Evolutionary conservation across 2,113 vertebrate species (phyloP).

Genomic region (Microtus richardsoni): DNA sequence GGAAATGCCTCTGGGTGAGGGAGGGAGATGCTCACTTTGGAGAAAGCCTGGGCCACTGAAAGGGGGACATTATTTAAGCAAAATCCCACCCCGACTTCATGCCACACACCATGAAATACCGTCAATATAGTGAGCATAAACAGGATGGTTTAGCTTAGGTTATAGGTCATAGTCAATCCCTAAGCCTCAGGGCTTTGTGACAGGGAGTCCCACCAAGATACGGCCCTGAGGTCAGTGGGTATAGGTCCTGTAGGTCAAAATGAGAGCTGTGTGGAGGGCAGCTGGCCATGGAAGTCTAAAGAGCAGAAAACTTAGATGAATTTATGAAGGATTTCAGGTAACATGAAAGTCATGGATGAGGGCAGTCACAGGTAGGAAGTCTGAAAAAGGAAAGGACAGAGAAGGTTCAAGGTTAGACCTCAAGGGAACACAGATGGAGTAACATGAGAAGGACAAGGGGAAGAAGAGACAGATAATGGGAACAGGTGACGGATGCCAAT

Average conservation of each 20-base stretch:
- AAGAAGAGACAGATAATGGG: not conserved
- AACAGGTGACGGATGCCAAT: not conserved
- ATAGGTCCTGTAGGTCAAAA: not conserved
- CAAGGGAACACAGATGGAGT: not conserved
- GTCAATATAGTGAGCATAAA: not conserved
- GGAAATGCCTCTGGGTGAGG: not conserved
- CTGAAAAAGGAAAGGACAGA: not conserved
- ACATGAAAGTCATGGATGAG: not conserved
- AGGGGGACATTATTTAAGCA: not conserved
- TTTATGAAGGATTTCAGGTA: not conserved
- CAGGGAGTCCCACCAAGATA: not conserved
- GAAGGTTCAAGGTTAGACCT: not conserved
- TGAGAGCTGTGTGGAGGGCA: not conserved
- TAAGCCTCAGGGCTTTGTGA: not conserved
- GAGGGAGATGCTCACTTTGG: not conserved
- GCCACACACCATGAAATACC: not conserved
- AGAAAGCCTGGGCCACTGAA: not conserved
- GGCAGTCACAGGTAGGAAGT: not conserved
- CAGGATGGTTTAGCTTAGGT: not conserved
- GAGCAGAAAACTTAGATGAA: not conserved
- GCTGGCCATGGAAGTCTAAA: not conserved
- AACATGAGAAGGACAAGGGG: not conserved
- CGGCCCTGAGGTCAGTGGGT: not conserved
- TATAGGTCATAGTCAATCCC: not conserved
- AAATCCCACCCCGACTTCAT: not conserved